Evolutionary conservation across 2,113 vertebrate species (phyloP), one percentile per base, ranked within the genome.

Genomic region (Entomyzon cyanotis): DNA sequence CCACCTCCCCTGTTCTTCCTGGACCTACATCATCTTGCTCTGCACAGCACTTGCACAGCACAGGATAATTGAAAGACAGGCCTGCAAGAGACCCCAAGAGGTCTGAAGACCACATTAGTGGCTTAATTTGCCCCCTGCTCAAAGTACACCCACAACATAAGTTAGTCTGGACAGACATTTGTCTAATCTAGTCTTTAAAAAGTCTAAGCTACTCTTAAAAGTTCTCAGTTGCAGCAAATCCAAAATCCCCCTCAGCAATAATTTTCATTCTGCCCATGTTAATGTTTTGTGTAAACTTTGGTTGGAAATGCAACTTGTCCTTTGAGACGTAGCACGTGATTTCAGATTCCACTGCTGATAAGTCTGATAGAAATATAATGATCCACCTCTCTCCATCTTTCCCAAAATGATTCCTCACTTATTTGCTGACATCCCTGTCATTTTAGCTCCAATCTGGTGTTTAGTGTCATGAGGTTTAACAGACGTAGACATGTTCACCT

Each of bases 151-250:
- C 68, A 56, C 35, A 78, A 69, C 60, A 94, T 93, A 95, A 92
- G 59, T 94, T 92, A 81, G 84, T 95, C 80, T 90, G 80, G 86
- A 70, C 71, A 89, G 94, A 81, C 24, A 64, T 86, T 96, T 86
- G 88, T 89, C 89, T 97, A 92, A 96, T 96, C 94, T 91, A 90
- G 68, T 92, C 86, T 95, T 97, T 93, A 87, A 92, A 96, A 92
- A 63, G 86, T 90, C 94, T 94, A 95, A 96, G 80, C 68, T 95
- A 80, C 52, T 94, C 76, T 92, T 84, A 75, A 80, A 88, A 92
- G 42, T 56, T 81, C 79, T 90, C 64, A 46, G 44, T 90, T 85
- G 75, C 25, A 59, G 47, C 35, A 96, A 95, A 94, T 94, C 93
- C 73, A 74, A 91, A 96, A 91, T 87, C 62, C 76, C 27, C 18